Base-by-base conservation (phyloP, 2,113 vertebrate genomes). In the Toxotes jaculatrix region DNA sequence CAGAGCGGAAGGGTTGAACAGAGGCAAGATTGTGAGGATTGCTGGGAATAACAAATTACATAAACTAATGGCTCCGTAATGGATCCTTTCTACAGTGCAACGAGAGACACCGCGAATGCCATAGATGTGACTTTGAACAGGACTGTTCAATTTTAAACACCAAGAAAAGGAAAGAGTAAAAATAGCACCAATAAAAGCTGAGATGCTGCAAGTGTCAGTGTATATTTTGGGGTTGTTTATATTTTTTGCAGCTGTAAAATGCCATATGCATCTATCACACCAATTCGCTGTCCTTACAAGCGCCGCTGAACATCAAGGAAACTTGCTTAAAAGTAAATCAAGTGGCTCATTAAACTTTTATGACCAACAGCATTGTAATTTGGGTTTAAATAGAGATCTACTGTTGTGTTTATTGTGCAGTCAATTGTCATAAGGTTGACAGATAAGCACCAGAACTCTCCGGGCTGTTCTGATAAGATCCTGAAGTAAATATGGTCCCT, bases 21-120 rank as follows among this genome's bases (percentile, higher is more conserved):
- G 27, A 19, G 56, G 62, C 59, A 2, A 49, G 87, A 80, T 71
- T 87, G 67, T 60, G 36, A 66, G 75, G 70, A 73, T 60, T 87
- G 70, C 78, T 79, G 78, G 83, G 83, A 89, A 87, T 77, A 87
- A 90, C 77, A 84, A 77, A 88, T 89, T 77, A 84, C 8, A 47
- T 80, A 80, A 89, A 90, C 70, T 83, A 89, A 93, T 85, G 68
- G 78, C 61, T 31, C 60, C 12, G 16, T 85, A 87, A 91, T 89
- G 79, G 81, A 84, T 60, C 21, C 9, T 77, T 71, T 63, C 67
- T 42, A 38, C 4, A 3, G 71, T 8, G 80, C 40, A 74, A 55
- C 19, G 61, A 76, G 57, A 68, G 47, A 51, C 45, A n/a, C 4
- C 27, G 47, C 42, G 12, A 73, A 80, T 71, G 65, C 80, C 83